Evolutionary conservation across 1,140 invertebrate genomes (phyloP).

Genomic region (Temnothorax longispinosus): DNA sequence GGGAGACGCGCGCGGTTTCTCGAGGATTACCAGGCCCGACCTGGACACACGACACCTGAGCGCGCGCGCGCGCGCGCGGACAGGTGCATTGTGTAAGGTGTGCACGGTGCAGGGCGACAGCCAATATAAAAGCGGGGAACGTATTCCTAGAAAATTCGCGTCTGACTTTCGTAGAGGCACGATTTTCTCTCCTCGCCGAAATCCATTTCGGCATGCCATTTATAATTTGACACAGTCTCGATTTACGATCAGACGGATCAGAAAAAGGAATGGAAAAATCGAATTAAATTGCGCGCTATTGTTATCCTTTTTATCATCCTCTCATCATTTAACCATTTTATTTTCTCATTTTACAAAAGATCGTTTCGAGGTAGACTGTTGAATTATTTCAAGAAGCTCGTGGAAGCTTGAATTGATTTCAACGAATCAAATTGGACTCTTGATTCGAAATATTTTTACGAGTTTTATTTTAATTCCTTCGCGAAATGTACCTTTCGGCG

Average conservation of each 20-base stretch:
- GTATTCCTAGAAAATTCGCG: conserved; percentile 40
- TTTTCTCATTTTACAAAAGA: too few relatives aligned
- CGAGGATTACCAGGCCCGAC: conserved; percentile 27
- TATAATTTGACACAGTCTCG: conserved; percentile 19
- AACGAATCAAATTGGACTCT: background rate
- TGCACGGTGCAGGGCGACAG: conserved; percentile 24
- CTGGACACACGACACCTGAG: conserved; percentile 48
- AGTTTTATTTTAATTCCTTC: background rate
- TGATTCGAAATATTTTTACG: background rate
- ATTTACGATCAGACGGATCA: background rate
- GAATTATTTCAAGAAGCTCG: background rate
- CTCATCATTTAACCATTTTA: background rate
- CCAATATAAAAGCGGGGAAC: conserved; percentile 8
- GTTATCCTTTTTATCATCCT: background rate
- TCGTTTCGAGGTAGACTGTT: background rate
- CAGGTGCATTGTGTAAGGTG: conserved; percentile 14
- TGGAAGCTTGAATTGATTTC: background rate
- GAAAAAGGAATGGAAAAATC: background rate
- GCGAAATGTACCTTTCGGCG: background rate
- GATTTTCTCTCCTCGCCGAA: conserved; percentile 1
- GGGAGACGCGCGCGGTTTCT: background rate
- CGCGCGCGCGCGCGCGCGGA: background rate
- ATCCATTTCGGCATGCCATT: conserved; percentile 29
- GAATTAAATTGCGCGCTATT: background rate
- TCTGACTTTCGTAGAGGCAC: conserved; percentile 12